Evolutionary conservation across 2,113 vertebrate genomes (phyloP).

Genomic region (Atractosteus spatula): DNA sequence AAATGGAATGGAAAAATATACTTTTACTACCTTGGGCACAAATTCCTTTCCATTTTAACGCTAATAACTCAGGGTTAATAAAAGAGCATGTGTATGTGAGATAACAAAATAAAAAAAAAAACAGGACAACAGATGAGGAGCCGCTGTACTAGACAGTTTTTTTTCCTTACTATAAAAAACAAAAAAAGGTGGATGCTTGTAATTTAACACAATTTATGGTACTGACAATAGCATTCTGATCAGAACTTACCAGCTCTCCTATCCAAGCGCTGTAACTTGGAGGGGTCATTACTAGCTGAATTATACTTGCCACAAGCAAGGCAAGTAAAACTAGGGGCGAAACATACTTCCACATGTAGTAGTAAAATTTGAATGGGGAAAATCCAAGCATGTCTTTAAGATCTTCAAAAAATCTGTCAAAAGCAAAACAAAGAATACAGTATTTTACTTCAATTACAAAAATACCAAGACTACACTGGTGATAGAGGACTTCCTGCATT

Average conservation of each 20-base stretch:
- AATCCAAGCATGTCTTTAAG: slow-evolving; percentile 96
- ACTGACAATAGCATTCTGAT: slow-evolving; percentile 3
- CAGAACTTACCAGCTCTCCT: slow-evolving; percentile 76
- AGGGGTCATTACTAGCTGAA: slow-evolving; percentile 85
- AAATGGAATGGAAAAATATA: too few species aligned
- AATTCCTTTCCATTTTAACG: too few species aligned
- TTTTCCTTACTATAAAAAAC: too few species aligned
- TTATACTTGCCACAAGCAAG: slow-evolving; percentile 76
- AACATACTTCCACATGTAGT: slow-evolving; percentile 96
- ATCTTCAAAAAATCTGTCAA: slow-evolving; percentile 91
- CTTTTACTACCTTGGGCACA: too few species aligned
- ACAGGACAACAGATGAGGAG: too few species aligned
- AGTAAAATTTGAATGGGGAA: slow-evolving; percentile 84
- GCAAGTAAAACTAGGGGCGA: slow-evolving; percentile 81
- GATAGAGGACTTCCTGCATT: too few species aligned
- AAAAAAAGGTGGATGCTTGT: too few species aligned
- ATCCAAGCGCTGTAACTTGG: slow-evolving; percentile 93
- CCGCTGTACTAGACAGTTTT: too few species aligned
- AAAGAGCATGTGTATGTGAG: too few species aligned
- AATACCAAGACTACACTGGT: too few species aligned
- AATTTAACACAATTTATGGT: neutral
- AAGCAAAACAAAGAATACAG: neutral
- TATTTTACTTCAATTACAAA: neutral
- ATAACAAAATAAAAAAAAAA: too few species aligned
- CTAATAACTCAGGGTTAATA: too few species aligned